Percentiles rank a stretch among this genome's conserved stretches.
Conservation (phyloP, 1,140 invertebrate genomes). For the Armadillidium nasatum region DNA sequence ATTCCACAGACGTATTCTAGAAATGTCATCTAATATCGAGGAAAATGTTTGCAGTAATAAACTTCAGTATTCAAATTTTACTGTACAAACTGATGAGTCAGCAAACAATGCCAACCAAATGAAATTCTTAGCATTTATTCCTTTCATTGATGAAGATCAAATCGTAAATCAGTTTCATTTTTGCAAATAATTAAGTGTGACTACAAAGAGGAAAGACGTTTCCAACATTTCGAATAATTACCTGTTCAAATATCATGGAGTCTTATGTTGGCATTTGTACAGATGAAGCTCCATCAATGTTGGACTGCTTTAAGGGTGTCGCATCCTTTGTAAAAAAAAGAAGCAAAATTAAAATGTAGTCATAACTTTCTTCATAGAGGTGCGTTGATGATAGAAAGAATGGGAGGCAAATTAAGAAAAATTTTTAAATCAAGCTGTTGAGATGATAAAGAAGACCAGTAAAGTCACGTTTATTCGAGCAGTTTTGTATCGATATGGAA, state of each 20-base stretch:
- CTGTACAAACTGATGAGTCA: slow-evolving; percentile 2
- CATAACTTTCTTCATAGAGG: background rate
- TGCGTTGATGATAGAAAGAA: too few relatives aligned
- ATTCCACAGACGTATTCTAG: background rate
- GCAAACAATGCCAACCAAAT: background rate
- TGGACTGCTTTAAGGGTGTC: background rate
- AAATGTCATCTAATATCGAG: slow-evolving; percentile 14
- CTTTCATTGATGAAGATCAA: slow-evolving; percentile 2
- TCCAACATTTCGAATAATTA: background rate
- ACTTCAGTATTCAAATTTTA: slow-evolving; percentile 7
- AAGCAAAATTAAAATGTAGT: background rate
- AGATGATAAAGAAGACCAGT: too few relatives aligned
- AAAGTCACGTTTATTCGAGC: too few relatives aligned
- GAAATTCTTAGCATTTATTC: background rate
- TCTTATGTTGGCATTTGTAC: slow-evolving; percentile 7
- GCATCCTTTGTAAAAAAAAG: background rate
- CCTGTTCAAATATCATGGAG: background rate
- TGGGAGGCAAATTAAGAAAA: too few relatives aligned
- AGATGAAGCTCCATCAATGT: background rate
- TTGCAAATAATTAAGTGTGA: background rate
- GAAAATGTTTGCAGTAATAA: background rate
- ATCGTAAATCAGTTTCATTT: slow-evolving; percentile 16
- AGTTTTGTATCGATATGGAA: too few relatives aligned
- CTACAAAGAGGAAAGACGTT: background rate
- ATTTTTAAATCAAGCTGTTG: too few relatives aligned